Evolutionary conservation across 2,888 invertebrate genomes (phyloP).

Genomic region (Leptopterna dolabrata): DNA sequence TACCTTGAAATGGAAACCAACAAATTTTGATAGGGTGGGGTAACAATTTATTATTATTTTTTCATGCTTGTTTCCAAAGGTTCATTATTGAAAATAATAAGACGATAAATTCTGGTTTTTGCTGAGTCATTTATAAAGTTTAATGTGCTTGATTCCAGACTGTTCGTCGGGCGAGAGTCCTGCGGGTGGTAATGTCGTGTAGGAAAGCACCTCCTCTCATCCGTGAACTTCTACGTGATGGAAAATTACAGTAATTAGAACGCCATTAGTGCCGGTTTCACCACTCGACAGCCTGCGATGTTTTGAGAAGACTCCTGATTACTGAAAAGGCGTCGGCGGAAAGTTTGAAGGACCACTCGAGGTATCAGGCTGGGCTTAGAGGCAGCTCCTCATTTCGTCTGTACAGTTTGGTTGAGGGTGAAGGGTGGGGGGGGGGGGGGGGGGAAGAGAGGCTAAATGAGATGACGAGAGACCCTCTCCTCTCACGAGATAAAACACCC

Average conservation of each 20-base stretch:
- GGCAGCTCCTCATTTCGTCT: neutral
- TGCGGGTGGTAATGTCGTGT: neutral
- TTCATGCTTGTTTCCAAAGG: too few species aligned
- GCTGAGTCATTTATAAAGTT: too few species aligned
- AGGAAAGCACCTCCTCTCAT: neutral
- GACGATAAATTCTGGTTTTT: too few species aligned
- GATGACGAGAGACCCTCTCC: neutral
- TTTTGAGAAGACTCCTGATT: neutral
- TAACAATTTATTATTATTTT: too few species aligned
- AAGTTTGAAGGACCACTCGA: constrained; percentile 3
- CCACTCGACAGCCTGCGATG: neutral
- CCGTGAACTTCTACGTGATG: neutral
- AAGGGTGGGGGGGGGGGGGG: neutral
- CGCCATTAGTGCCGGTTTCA: neutral
- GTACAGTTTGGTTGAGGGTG: too few species aligned
- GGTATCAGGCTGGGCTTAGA: neutral
- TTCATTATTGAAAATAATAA: too few species aligned
- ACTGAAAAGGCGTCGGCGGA: neutral
- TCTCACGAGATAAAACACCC: neutral
- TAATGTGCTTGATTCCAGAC: too few species aligned
- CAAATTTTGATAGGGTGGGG: too few species aligned
- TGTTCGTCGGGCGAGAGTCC: too few species aligned
- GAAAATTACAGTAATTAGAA: neutral
- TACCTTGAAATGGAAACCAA: too few species aligned
- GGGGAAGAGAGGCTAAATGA: neutral